Evolutionary conservation across 2,888 invertebrate genomes (phyloP).

Genomic region (Tachina fera): DNA sequence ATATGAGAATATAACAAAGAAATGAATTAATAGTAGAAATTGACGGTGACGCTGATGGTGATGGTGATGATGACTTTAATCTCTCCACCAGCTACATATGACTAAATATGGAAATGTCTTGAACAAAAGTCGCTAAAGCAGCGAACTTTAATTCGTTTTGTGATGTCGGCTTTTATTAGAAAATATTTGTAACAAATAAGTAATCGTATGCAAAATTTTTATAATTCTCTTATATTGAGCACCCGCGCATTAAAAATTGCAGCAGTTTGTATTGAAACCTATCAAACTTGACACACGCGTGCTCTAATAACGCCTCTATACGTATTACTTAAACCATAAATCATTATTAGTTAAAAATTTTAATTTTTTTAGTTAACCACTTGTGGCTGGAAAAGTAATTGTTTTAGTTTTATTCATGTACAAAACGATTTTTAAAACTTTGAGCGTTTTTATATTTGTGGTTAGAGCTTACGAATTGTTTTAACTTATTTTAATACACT

Average conservation of each 20-base stretch:
- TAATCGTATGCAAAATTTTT: too few relatives aligned
- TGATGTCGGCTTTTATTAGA: conserved; percentile 25
- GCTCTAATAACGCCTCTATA: conserved; percentile 11
- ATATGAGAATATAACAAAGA: conserved; percentile 18
- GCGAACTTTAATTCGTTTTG: conserved; percentile 26
- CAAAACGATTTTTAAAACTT: too few relatives aligned
- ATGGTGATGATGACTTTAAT: conserved; percentile 37
- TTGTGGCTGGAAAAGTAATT: too few relatives aligned
- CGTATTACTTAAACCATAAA: neutral
- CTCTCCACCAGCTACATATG: conserved; percentile 21
- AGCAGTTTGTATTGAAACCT: neutral
- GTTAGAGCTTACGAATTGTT: too few relatives aligned
- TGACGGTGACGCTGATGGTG: conserved; percentile 17
- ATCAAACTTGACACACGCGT: conserved; percentile 30
- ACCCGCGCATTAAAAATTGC: conserved; percentile 30
- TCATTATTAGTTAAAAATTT: too few relatives aligned
- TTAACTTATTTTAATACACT: too few relatives aligned
- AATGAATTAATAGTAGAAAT: conserved; percentile 8
- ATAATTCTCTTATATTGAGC: conserved; percentile 2
- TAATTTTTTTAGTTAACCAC: too few relatives aligned
- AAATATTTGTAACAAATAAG: neutral
- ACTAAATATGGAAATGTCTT: conserved; percentile 54
- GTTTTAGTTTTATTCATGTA: too few relatives aligned
- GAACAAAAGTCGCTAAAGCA: conserved; percentile 34
- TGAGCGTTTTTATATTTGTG: too few relatives aligned